Evolutionary conservation across 2,113 vertebrate species (phyloP).

Genomic region (Puntigrus tetrazona): DNA sequence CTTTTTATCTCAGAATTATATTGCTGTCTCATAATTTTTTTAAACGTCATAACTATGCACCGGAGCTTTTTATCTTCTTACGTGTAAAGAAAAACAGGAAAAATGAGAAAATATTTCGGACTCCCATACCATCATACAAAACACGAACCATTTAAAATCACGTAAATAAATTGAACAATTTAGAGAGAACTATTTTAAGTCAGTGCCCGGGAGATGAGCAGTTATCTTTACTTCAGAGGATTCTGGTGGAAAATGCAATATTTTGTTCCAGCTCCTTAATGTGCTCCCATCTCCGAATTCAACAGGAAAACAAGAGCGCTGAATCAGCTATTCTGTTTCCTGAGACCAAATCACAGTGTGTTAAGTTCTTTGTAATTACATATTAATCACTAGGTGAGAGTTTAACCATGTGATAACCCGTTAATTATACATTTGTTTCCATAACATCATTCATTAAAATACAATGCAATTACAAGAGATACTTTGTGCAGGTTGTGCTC

Average conservation of each 20-base stretch:
- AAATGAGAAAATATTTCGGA: not conserved
- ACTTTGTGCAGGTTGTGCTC: slow-evolving; percentile 11
- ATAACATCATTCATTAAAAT: slow-evolving; percentile 25
- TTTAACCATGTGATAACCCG: slow-evolving; percentile 29
- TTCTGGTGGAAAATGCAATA: not conserved
- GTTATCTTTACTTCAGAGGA: not conserved
- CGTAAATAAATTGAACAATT: not conserved
- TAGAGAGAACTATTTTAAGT: not conserved
- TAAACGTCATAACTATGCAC: not conserved
- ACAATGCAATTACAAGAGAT: slow-evolving; percentile 23
- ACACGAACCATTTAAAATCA: not conserved
- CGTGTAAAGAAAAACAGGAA: not conserved
- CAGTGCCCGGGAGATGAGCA: not conserved
- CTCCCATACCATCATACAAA: not conserved
- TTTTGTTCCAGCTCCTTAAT: not conserved
- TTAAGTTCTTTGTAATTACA: slow-evolving; percentile 8
- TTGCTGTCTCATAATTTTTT: not conserved
- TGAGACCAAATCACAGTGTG: slow-evolving; percentile 9
- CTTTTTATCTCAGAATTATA: not conserved
- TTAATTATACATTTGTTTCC: slow-evolving; percentile 21
- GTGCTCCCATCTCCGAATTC: not conserved
- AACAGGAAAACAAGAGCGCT: slow-evolving; percentile 17
- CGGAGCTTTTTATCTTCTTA: not conserved
- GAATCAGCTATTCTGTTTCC: not conserved
- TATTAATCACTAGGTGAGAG: slow-evolving; percentile 29